Conservation (phyloP, 2,113 vertebrate species). For the Camelus dromedarius region DNA sequence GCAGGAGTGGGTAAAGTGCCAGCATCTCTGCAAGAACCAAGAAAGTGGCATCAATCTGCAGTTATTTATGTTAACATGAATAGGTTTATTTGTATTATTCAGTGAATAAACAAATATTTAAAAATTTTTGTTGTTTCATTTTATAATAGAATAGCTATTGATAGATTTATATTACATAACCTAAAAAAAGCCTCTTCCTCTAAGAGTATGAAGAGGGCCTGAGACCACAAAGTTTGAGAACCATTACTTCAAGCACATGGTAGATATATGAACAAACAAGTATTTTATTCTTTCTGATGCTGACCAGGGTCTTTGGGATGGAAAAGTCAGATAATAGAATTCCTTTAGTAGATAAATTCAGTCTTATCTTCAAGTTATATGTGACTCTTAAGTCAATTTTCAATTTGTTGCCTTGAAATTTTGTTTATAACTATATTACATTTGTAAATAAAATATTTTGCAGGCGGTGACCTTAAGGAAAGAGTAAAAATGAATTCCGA, state of each 20-base stretch:
- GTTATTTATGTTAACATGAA: background rate
- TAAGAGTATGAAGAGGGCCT: background rate
- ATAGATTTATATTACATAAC: background rate
- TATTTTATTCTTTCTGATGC: background rate
- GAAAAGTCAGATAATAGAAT: background rate
- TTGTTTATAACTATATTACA: constrained; percentile 52
- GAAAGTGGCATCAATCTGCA: background rate
- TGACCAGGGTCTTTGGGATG: background rate
- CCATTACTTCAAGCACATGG: background rate
- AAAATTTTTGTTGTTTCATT: background rate
- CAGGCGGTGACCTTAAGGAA: constrained; percentile 98
- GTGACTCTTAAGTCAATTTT: background rate
- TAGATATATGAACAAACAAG: background rate
- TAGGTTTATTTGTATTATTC: background rate
- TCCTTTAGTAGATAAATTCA: background rate
- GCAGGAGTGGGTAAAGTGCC: background rate
- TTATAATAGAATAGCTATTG: background rate
- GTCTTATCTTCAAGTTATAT: background rate
- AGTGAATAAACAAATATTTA: background rate
- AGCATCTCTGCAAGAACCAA: background rate
- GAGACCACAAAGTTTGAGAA: background rate
- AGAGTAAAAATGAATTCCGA: constrained; percentile 96
- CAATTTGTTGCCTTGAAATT: constrained; percentile 51
- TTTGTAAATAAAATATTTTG: constrained; percentile 79
- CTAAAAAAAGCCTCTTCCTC: background rate